These are phyloP conservation scores for Syrphus vitripennis DNA, from an alignment of 2,888 invertebrate genomes.

Conservation along the genomic window DNA sequence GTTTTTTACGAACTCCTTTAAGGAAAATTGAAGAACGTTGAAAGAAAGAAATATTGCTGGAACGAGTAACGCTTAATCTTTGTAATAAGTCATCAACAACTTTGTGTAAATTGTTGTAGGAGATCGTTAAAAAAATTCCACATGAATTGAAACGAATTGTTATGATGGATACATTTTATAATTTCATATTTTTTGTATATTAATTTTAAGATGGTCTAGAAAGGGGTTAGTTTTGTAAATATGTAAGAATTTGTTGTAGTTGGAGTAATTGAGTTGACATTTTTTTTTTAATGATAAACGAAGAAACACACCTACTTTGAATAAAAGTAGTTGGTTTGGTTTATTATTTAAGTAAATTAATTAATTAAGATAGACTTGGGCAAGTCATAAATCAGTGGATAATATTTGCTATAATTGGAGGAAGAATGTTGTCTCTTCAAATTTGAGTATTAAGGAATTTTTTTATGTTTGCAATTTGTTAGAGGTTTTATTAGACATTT, in stretches of 20 bases:
- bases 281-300: not conserved
- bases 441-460: not conserved
- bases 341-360: not conserved
- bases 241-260: not conserved
- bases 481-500: not conserved
- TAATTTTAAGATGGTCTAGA: not conserved
- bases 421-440: not conserved
- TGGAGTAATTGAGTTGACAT: not conserved
- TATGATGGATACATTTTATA: not conserved
- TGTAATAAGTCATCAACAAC: not conserved
- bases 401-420: not conserved
- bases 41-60: not conserved
- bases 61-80: constrained; percentile 36
- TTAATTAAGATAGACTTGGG: not conserved
- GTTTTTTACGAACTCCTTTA: not conserved
- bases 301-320: not conserved
- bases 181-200: constrained; percentile 8
- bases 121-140: constrained; percentile 47
- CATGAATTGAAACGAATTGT: constrained; percentile 25
- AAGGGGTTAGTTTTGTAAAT: constrained; percentile 4
- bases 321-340: not conserved
- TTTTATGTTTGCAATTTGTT: not conserved
- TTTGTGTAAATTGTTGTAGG: constrained; percentile 54
- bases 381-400: not conserved
- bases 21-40: not conserved